Evolutionary conservation across 1,140 invertebrate genomes (phyloP).

Genomic region (Trialeurodes vaporariorum): DNA sequence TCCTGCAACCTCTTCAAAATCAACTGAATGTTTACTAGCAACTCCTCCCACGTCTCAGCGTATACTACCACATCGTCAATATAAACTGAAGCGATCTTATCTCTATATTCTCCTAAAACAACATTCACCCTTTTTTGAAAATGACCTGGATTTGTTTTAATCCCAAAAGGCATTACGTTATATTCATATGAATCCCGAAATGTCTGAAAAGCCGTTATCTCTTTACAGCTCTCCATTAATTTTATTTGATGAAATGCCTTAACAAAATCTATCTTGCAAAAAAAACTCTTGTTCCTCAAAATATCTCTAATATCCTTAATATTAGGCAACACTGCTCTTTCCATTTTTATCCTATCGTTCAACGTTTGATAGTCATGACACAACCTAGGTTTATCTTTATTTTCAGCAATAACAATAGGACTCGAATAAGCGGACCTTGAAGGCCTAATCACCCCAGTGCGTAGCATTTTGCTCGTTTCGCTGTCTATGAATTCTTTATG

Average conservation of each 20-base stretch:
- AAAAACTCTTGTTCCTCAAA: not conserved
- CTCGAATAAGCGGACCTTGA: not conserved
- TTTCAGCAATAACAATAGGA: not conserved
- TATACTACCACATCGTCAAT: not conserved
- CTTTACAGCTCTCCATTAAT: not conserved
- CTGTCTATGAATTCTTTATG: not conserved
- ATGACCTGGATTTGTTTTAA: not conserved
- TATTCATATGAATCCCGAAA: not conserved
- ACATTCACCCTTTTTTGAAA: not conserved
- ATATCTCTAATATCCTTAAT: not conserved
- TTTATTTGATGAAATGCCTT: not conserved
- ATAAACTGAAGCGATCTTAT: not conserved
- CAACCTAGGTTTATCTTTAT: not conserved
- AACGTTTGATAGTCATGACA: not conserved
- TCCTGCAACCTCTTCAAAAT: not conserved
- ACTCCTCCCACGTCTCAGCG: not conserved
- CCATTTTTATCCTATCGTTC: not conserved
- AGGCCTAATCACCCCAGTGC: not conserved
- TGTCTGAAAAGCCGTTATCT: not conserved
- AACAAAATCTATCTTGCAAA: not conserved
- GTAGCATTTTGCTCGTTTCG: not conserved
- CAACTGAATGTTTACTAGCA: not conserved
- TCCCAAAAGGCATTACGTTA: not conserved
- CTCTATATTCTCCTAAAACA: not conserved
- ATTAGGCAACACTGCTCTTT: not conserved